Evolutionary conservation across 2,113 vertebrate species (phyloP), one percentile per base, ranked within the genome.

Genomic region (Smithornis capensis): DNA sequence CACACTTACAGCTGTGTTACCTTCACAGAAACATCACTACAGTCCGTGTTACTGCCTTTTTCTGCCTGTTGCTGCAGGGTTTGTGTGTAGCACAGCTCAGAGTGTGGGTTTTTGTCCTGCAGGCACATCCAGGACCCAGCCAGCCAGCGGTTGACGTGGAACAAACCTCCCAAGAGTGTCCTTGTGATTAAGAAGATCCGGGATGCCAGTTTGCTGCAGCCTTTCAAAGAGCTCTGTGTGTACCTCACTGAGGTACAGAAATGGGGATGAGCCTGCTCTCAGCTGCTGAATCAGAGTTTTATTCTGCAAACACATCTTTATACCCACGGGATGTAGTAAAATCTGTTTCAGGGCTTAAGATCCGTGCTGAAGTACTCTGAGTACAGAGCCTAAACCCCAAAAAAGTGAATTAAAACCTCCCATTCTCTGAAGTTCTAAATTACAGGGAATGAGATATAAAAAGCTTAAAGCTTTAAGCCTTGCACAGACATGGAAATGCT

Each of bases 81-180:
- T n/a, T n/a, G n/a, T n/a, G n/a, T n/a, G n/a, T n/a, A n/a, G n/a
- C n/a, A 11, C 56, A 19, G 25, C 3, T 35, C 25, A 18, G 25
- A 21, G 11, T 14, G 28, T 70, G 47, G 47, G 2, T 3, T 47
- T 45, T 14, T 27, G 0, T 16, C 80, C 68, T 87, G 31, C 80
- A 99, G 99, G 99, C 99, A 99, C 97, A 99, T 99, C 92, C 99
- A 99, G 98, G 99, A 99, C 94, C 99, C 99, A 47, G 99, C 99
- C 37, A 99, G 98, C 97, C 99, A 99, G 97, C 98, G 98, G 95
- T 97, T 99, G 96, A 99, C 99, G 0, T 99, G 99, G 99, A 99
- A 98, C 98, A 99, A 99, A 96, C 98, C 98, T 64, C 99, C 99
- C 5, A 99, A 99, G 98, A 99, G 99, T n/a, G 99, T 99, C 88